phyloP scores from a whole-genome alignment of 2,888 invertebrate genomes.

The Mesoligia furuncula region DNA sequence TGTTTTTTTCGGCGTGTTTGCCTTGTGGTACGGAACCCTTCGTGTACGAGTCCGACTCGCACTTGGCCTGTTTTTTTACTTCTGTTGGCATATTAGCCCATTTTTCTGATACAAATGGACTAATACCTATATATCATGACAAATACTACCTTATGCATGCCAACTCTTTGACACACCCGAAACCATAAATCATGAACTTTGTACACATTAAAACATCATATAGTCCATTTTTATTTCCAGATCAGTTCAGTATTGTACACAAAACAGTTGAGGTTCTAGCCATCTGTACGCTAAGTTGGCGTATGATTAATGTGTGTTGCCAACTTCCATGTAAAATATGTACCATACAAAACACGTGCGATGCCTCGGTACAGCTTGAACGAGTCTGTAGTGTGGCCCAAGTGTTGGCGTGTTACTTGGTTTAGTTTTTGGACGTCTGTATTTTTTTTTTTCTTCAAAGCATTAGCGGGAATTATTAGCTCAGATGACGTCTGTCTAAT shows the following conservation, averaged over 20 bases:
- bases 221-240: slow-evolving; percentile 44
- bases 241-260: slow-evolving; percentile 54
- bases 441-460: background rate
- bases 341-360: slow-evolving; percentile 68
- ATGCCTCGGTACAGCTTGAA: slow-evolving; percentile 54
- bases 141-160: slow-evolving; percentile 14
- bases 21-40: no score
- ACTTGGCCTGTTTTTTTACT: no score
- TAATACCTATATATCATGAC: slow-evolving; percentile 6
- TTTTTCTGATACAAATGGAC: slow-evolving; percentile 6
- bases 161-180: slow-evolving; percentile 12
- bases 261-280: slow-evolving; percentile 66
- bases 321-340: slow-evolving; percentile 73
- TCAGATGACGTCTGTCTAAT: background rate
- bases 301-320: slow-evolving; percentile 77
- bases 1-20: no score
- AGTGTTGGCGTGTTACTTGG: slow-evolving; percentile 44
- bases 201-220: slow-evolving; percentile 33
- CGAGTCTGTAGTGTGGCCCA: slow-evolving; percentile 35
- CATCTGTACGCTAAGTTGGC: slow-evolving; percentile 73
- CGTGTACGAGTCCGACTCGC: no score
- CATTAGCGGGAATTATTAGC: background rate
- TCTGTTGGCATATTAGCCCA: background rate
- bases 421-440: slow-evolving; percentile 25
- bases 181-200: slow-evolving; percentile 42